These are phyloP conservation scores for Dendrocincla tyrannina DNA, from an alignment of 2,797 vertebrate genomes.

Conservation along the genomic window DNA sequence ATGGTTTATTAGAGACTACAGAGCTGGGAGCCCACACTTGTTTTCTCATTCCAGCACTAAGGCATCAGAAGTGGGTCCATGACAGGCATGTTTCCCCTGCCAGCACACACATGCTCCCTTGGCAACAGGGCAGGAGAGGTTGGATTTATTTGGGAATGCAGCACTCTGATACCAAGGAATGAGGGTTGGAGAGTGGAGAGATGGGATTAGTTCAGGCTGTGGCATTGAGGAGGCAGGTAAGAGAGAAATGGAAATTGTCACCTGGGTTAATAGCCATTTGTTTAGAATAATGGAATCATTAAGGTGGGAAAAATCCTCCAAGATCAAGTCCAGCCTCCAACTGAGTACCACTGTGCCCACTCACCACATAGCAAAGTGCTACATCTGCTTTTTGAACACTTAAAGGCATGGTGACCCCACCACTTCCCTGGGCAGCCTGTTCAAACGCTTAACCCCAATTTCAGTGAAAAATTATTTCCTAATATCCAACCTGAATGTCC, in stretches of 20 bases:
- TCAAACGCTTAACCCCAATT: neutral
- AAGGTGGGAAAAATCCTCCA: neutral
- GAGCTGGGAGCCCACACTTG: neutral
- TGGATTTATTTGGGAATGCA: neutral
- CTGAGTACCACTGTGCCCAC: neutral
- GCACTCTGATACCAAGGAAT: neutral
- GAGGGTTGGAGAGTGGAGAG: rapidly evolving
- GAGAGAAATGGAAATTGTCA: neutral
- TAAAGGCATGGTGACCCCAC: neutral
- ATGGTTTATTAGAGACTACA: neutral
- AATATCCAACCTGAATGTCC: too few relatives aligned
- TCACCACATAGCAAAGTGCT: neutral
- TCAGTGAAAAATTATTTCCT: neutral
- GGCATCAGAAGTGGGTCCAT: neutral
- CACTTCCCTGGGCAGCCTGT: neutral
- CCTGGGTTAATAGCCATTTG: rapidly evolving
- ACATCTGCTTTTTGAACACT: neutral
- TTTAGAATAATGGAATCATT: neutral
- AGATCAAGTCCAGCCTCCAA: neutral
- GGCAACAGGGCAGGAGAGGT: rapidly evolving
- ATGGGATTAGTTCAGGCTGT: neutral
- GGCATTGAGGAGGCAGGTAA: neutral
- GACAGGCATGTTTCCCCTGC: rapidly evolving
- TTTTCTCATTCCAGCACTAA: neutral
- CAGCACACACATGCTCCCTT: neutral